Evolutionary conservation across 1,140 invertebrate species (phyloP).

Genomic region (Elymnias hypermnestra): DNA sequence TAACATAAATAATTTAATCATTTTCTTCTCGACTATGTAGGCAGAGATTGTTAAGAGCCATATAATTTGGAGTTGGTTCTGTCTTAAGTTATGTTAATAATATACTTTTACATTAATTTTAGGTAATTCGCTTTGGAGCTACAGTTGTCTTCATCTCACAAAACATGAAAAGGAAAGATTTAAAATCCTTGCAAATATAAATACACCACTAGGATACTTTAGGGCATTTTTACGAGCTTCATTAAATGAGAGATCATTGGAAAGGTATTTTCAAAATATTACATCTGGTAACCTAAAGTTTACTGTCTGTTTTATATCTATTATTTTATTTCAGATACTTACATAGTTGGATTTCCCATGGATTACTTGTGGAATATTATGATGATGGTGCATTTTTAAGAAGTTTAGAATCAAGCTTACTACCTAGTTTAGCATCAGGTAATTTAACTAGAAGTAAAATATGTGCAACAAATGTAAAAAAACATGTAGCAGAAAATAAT

Average conservation of each 20-base stretch:
- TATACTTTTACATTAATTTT: too few species aligned
- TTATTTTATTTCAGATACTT: constrained; percentile 82
- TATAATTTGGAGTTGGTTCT: too few species aligned
- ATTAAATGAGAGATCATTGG: constrained; percentile 92
- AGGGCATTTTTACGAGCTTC: constrained; percentile 91
- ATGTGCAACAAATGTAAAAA: too few species aligned
- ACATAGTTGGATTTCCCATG: constrained; percentile 84
- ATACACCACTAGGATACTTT: constrained; percentile 88
- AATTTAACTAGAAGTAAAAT: too few species aligned
- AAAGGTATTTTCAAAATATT: constrained; percentile 76
- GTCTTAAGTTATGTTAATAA: too few species aligned
- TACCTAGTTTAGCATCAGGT: constrained; percentile 91
- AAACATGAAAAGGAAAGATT: constrained; percentile 93
- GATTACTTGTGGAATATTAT: constrained; percentile 84
- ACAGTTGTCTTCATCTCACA: constrained; percentile 84
- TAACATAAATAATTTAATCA: too few species aligned
- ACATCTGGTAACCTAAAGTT: not conserved
- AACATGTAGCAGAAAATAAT: too few species aligned
- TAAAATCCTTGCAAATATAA: constrained; percentile 86
- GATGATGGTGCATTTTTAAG: constrained; percentile 89
- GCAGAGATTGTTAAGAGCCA: too few species aligned
- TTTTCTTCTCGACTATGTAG: too few species aligned
- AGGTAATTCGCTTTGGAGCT: constrained; percentile 81
- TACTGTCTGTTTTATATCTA: too few species aligned
- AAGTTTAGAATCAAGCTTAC: constrained; percentile 84